Evolutionary conservation across 2,888 invertebrate genomes (phyloP).

Genomic region (Apamea monoglypha): DNA sequence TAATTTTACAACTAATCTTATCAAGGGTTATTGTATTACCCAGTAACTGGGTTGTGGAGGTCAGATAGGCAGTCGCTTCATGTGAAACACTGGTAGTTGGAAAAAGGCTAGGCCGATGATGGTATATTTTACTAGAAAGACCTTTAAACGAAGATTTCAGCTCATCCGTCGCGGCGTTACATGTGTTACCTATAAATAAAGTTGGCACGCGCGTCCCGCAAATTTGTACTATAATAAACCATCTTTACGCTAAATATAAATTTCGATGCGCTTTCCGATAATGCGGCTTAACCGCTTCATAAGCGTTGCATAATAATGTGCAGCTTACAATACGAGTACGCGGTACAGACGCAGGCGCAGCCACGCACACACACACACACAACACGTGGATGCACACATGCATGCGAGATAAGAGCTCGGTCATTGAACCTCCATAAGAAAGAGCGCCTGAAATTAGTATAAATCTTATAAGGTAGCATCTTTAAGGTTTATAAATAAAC

Average conservation of each 20-base stretch:
- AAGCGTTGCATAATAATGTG: slow-evolving; percentile 83
- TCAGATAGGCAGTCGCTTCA: neutral
- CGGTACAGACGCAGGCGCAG: slow-evolving; percentile 77
- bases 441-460: slow-evolving; percentile 85
- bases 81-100: neutral
- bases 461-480: slow-evolving; percentile 70
- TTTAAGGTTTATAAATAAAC: slow-evolving; percentile 58
- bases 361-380: slow-evolving; percentile 65
- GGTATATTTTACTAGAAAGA: neutral
- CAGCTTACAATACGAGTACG: slow-evolving; percentile 75
- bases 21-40: neutral
- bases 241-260: slow-evolving; percentile 64
- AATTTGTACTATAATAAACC: slow-evolving; percentile 55
- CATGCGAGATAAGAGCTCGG: slow-evolving; percentile 84
- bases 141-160: neutral
- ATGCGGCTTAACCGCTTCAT: slow-evolving; percentile 77
- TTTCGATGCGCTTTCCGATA: slow-evolving; percentile 76
- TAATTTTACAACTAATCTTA: neutral
- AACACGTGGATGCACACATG: slow-evolving; percentile 79
- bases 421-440: slow-evolving; percentile 83
- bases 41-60: neutral
- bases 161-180: slow-evolving; percentile 13
- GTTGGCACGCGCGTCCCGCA: slow-evolving; percentile 34
- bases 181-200: slow-evolving; percentile 49
- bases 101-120: neutral